phyloP scores from a whole-genome alignment of 2,888 invertebrate species.

The Aporophyla lueneburgensis region DNA sequence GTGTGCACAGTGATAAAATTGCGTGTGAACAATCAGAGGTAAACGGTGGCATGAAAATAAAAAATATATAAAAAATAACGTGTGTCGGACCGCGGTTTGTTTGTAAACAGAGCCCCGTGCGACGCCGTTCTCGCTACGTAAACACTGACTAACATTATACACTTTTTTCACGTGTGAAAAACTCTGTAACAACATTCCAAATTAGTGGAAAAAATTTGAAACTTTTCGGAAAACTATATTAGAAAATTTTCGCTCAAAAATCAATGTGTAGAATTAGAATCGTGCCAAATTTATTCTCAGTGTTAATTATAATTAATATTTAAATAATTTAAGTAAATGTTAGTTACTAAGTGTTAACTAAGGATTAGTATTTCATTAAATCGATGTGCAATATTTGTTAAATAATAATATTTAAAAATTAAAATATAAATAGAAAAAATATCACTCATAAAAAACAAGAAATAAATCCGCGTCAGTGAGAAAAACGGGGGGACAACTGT shows the following conservation, averaged over 20 bases:
- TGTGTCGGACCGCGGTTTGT: slow-evolving; percentile 81
- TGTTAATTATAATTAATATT: slow-evolving; percentile 56
- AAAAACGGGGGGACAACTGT: slow-evolving; percentile 78
- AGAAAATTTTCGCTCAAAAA: slow-evolving; percentile 73
- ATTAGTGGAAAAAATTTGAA: slow-evolving; percentile 62
- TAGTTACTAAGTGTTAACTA: slow-evolving; percentile 53
- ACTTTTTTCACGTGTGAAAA: slow-evolving; percentile 70
- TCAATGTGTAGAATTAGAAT: slow-evolving; percentile 53
- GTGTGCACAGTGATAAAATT: slow-evolving; percentile 68
- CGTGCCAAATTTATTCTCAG: slow-evolving; percentile 75
- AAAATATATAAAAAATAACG: slow-evolving; percentile 70
- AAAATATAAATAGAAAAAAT: slow-evolving; percentile 56
- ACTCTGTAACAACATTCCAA: slow-evolving; percentile 64
- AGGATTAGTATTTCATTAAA: slow-evolving; percentile 37
- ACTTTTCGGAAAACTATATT: slow-evolving; percentile 52
- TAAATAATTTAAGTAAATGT: slow-evolving; percentile 57
- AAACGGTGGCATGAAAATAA: slow-evolving; percentile 62
- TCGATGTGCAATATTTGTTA: slow-evolving; percentile 57
- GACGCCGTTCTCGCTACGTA: slow-evolving; percentile 74
- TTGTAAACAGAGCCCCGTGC: slow-evolving; percentile 89
- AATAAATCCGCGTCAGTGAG: slow-evolving; percentile 81
- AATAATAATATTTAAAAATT: slow-evolving; percentile 45
- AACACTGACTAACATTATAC: slow-evolving; percentile 75
- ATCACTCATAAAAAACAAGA: slow-evolving; percentile 73
- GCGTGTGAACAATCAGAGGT: slow-evolving; percentile 65